phyloP scores from a whole-genome alignment of 2,888 invertebrate species.

The Crematogaster levior region DNA sequence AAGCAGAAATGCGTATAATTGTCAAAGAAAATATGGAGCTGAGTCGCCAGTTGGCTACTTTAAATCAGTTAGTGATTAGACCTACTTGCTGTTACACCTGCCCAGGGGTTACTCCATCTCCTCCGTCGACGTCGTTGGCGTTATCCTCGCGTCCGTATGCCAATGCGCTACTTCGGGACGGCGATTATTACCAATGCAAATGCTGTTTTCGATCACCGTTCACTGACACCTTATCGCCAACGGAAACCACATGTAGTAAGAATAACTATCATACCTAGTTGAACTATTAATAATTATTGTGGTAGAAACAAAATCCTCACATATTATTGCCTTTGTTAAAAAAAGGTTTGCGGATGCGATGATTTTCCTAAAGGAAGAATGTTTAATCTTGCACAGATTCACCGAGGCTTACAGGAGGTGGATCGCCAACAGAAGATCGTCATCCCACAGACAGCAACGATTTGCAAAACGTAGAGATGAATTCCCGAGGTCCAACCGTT shows the following conservation, averaged over 20 bases:
- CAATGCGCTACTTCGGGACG: conserved; percentile 63
- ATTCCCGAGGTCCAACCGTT: conserved; percentile 71
- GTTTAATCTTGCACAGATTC: conserved; percentile 61
- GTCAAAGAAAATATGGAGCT: conserved; percentile 88
- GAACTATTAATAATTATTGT: too few species aligned
- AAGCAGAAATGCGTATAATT: conserved; percentile 89
- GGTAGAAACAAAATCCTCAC: background rate
- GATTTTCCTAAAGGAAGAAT: background rate
- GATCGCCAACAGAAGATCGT: conserved; percentile 70
- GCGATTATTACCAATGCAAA: conserved; percentile 73
- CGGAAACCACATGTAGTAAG: conserved; percentile 67
- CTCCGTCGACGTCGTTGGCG: conserved; percentile 55
- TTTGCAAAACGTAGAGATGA: conserved; percentile 72
- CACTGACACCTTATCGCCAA: conserved; percentile 58
- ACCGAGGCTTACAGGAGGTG: conserved; percentile 78
- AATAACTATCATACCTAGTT: background rate
- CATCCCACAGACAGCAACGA: conserved; percentile 53
- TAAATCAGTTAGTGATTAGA: conserved; percentile 73
- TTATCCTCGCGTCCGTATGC: conserved; percentile 64
- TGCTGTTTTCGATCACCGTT: conserved; percentile 64
- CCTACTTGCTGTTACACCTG: conserved; percentile 71
- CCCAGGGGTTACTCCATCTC: conserved; percentile 63
- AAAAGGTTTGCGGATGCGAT: background rate
- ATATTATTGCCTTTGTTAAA: background rate
- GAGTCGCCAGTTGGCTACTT: conserved; percentile 86